These are phyloP conservation scores for Torymus auratus DNA, from an alignment of 2,888 invertebrate species.

Conservation along the genomic window DNA sequence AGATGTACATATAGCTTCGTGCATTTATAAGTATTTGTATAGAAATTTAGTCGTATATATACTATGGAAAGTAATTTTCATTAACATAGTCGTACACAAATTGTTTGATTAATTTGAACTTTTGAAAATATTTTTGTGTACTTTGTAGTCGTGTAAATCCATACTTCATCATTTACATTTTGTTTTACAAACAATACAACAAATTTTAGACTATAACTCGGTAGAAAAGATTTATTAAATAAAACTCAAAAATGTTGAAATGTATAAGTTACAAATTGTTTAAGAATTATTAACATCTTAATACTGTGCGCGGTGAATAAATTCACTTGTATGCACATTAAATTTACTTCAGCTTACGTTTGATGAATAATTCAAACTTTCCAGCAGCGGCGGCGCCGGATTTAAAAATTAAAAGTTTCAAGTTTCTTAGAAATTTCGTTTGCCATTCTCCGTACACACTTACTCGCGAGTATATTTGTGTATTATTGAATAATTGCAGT, in stretches of 20 bases:
- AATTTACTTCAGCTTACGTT: constrained; percentile 34
- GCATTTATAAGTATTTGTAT: not conserved
- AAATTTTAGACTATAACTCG: no score
- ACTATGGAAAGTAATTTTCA: constrained; percentile 24
- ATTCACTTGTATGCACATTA: constrained; percentile 33
- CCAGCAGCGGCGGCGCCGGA: not conserved
- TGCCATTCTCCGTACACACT: constrained; percentile 56
- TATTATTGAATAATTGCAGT: constrained; percentile 26
- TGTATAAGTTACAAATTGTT: constrained; percentile 14
- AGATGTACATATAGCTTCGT: not conserved
- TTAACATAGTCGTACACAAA: constrained; percentile 24
- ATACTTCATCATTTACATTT: no score
- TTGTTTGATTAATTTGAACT: constrained; percentile 14
- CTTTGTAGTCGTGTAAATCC: no score
- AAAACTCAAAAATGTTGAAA: not conserved
- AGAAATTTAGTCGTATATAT: constrained; percentile 3
- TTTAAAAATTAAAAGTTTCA: constrained; percentile 35
- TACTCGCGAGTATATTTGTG: constrained; percentile 33
- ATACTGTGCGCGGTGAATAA: constrained; percentile 12
- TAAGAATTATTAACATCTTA: constrained; percentile 17
- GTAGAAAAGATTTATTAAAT: not conserved
- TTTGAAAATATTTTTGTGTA: not conserved
- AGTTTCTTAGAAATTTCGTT: constrained; percentile 46
- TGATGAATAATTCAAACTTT: constrained; percentile 46
- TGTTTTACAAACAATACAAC: no score